Conservation (phyloP, 2,113 vertebrate genomes). For the Pristiophorus japonicus region DNA sequence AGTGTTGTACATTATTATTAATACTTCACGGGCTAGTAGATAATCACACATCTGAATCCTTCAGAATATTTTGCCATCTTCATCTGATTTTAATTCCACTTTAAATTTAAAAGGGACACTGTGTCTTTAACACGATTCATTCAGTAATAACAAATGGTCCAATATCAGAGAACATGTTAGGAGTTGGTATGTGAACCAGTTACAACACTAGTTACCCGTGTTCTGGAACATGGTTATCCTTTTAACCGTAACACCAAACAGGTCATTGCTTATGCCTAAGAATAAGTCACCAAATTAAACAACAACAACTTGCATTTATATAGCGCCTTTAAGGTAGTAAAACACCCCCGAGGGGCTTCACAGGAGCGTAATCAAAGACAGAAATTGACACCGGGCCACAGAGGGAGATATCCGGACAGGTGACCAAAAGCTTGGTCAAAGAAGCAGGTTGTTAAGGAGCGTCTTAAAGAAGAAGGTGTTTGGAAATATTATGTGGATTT, state of each 20-base stretch:
- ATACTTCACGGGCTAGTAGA: not conserved
- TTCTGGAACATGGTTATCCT: not conserved
- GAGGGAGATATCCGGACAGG: no score
- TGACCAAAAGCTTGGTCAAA: not conserved
- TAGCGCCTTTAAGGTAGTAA: not conserved
- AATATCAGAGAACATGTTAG: not conserved
- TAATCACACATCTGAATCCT: not conserved
- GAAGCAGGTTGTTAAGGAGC: not conserved
- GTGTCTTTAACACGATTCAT: not conserved
- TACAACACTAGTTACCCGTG: not conserved
- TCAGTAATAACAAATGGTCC: not conserved
- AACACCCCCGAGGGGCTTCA: not conserved
- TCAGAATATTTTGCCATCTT: not conserved
- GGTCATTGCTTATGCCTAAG: not conserved
- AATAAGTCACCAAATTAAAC: not conserved
- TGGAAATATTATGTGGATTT: not conserved
- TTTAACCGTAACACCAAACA: not conserved
- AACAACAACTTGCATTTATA: not conserved
- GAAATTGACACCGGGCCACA: not conserved
- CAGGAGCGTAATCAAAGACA: not conserved
- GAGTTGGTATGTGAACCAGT: not conserved
- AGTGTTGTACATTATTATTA: slow-evolving; percentile 30
- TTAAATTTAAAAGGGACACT: not conserved
- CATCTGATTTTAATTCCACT: not conserved
- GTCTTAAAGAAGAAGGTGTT: not conserved